Percentiles rank a stretch among this genome's conserved stretches.
These are phyloP conservation scores for Hydrolagus affinis DNA, from an alignment of 2,113 vertebrate genomes.

Conservation along the genomic window DNA sequence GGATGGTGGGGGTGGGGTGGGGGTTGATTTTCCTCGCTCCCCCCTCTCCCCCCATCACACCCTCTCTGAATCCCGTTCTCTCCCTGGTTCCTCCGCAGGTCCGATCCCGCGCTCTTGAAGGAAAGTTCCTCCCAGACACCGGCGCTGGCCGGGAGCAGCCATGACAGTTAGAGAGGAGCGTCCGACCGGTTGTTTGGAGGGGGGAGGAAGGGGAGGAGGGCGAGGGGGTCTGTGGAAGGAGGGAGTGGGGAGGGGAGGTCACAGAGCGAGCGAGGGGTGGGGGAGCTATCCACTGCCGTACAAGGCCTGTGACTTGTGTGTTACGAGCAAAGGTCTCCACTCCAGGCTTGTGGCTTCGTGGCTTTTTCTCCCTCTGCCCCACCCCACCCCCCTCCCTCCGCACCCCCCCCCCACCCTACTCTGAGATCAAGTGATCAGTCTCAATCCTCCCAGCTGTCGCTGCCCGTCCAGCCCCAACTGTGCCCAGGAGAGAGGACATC, in stretches of 20 bases:
- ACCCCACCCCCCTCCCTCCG: too few species aligned
- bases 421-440: too few species aligned
- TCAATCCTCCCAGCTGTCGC: too few species aligned
- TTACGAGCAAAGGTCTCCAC: too few species aligned
- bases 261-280: neutral
- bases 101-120: neutral
- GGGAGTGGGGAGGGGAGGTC: neutral
- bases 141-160: neutral
- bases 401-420: too few species aligned
- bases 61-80: neutral
- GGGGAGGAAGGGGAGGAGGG: neutral
- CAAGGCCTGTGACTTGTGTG: too few species aligned
- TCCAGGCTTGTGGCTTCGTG: too few species aligned
- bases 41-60: constrained; percentile 37
- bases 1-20: constrained; percentile 28
- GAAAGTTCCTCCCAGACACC: neutral
- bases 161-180: neutral
- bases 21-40: constrained; percentile 39
- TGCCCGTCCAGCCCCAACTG: too few species aligned
- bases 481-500: too few species aligned
- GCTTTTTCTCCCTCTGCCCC: too few species aligned
- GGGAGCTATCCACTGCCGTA: neutral
- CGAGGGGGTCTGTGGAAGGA: neutral
- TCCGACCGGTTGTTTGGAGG: neutral
- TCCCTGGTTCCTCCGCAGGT: neutral